Percentiles rank a stretch among this genome's conserved stretches.
Conservation (phyloP, 2,888 invertebrate species). For the Cylindroiulus punctatus region DNA sequence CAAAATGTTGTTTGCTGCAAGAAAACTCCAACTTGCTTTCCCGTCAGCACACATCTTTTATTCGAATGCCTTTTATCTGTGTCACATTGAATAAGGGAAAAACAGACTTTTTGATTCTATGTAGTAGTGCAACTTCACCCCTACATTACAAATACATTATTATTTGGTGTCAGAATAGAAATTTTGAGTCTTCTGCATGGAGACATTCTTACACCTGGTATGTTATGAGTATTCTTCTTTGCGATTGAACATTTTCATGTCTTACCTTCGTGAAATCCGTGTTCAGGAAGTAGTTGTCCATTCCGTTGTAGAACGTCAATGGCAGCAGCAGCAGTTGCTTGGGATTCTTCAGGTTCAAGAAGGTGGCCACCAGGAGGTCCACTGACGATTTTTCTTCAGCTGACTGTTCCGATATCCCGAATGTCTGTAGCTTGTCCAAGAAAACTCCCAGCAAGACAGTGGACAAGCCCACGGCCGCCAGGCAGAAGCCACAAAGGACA, state of each 20-base stretch:
- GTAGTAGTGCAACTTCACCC: too few relatives aligned
- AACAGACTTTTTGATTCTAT: too few relatives aligned
- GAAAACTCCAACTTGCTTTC: too few relatives aligned
- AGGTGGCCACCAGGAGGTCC: conserved; percentile 50
- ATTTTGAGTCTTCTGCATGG: too few relatives aligned
- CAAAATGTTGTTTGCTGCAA: too few relatives aligned
- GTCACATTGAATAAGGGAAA: too few relatives aligned
- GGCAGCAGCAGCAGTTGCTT: conserved; percentile 53
- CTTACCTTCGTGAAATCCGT: conserved; percentile 54
- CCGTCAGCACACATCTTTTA: too few relatives aligned
- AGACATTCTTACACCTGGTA: too few relatives aligned
- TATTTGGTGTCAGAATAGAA: too few relatives aligned
- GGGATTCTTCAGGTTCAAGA: conserved; percentile 52
- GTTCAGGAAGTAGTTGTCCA: conserved; percentile 56
- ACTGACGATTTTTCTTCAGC: neutral
- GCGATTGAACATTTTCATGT: neutral
- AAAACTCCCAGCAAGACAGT: conserved; percentile 42
- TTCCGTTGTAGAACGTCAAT: conserved; percentile 53
- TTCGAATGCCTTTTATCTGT: too few relatives aligned
- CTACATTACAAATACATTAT: too few relatives aligned
- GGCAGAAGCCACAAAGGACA: conserved; percentile 55
- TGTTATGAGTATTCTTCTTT: too few relatives aligned
- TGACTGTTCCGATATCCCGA: conserved; percentile 35
- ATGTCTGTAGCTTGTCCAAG: conserved; percentile 8
- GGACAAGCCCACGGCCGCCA: conserved; percentile 42